A percentile compares a stretch with the other conserved stretches of the same genome.
phyloP scores from a whole-genome alignment of 1,140 invertebrate genomes.

The Gyrodactylus bullatarudis region DNA sequence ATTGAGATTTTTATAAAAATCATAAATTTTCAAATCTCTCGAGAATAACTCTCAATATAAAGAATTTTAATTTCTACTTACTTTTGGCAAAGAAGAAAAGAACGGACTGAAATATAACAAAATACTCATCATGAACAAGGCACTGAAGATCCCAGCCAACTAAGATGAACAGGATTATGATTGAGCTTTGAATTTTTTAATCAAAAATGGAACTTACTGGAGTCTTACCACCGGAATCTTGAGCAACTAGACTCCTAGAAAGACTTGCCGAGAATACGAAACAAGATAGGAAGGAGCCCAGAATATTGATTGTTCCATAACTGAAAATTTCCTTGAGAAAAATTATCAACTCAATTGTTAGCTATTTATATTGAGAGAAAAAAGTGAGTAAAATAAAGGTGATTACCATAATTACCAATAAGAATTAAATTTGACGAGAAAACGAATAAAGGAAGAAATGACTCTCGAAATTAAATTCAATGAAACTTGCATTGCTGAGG shows the following conservation, averaged over 20 bases:
- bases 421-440: too few species aligned
- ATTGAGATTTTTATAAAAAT: too few species aligned
- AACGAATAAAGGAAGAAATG: too few species aligned
- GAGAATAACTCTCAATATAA: too few species aligned
- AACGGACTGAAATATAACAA: background rate
- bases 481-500: too few species aligned
- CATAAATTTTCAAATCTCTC: too few species aligned
- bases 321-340: background rate
- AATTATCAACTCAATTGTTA: too few species aligned
- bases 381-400: too few species aligned
- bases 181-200: background rate
- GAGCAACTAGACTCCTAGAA: background rate
- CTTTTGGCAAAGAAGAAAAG: background rate
- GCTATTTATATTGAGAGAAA: too few species aligned
- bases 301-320: slow-evolving; percentile 1
- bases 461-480: too few species aligned
- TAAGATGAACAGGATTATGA: background rate
- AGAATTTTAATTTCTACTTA: too few species aligned
- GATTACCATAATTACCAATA: too few species aligned
- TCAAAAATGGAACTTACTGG: background rate
- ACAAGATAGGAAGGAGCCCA: background rate
- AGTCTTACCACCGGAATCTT: background rate
- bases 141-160: background rate
- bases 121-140: background rate
- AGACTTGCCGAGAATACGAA: background rate